Conservation (phyloP, 1,140 invertebrate species). For the Myzus persicae region DNA sequence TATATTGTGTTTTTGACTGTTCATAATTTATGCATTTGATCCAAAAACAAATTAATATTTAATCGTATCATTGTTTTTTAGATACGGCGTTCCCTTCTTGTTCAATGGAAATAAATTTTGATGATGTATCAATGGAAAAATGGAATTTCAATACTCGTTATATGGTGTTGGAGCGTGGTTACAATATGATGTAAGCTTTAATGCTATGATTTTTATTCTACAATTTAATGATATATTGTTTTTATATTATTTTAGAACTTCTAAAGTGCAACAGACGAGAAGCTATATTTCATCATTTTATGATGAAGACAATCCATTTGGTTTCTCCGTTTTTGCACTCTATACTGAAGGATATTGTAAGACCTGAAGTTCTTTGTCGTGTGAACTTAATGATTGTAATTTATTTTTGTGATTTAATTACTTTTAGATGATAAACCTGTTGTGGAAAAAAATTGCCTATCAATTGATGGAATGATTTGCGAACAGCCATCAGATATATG, state of each 20-base stretch:
- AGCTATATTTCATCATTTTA: not conserved
- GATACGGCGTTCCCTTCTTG: not conserved
- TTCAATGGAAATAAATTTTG: not conserved
- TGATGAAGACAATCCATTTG: not conserved
- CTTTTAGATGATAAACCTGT: not conserved
- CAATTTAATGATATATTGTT: not conserved
- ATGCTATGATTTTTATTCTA: not conserved
- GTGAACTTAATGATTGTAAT: not conserved
- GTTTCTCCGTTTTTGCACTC: rapidly evolving
- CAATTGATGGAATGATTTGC: not conserved
- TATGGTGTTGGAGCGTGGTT: not conserved
- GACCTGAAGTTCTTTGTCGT: no score
- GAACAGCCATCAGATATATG: not conserved
- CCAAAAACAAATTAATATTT: no score
- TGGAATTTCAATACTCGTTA: not conserved
- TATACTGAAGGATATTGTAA: conserved; percentile 4
- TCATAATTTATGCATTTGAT: not conserved
- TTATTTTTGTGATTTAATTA: not conserved
- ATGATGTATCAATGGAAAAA: rapidly evolving
- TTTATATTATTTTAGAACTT: not conserved
- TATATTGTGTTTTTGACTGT: no score
- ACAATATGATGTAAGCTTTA: not conserved
- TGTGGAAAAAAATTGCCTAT: rapidly evolving
- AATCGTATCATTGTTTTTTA: not conserved
- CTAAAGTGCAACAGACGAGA: not conserved